Evolutionary conservation across 2,888 invertebrate species (phyloP).

Genomic region (Catonia carolina): DNA sequence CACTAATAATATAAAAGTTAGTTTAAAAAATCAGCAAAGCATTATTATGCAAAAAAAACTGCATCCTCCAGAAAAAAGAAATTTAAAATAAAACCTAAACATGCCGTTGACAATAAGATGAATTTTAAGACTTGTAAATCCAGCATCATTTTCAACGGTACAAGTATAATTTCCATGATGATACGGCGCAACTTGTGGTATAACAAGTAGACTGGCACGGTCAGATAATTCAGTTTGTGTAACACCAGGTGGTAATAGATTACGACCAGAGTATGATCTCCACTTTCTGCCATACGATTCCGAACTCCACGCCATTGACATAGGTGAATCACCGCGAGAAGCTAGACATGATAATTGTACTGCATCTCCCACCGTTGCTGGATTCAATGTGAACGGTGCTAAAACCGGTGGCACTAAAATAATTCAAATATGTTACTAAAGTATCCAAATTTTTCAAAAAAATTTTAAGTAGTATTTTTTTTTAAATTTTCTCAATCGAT

Average conservation of each 20-base stretch:
- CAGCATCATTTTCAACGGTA: constrained; percentile 63
- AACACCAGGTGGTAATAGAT: constrained; percentile 14
- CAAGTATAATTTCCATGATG: constrained; percentile 72
- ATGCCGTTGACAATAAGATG: constrained; percentile 68
- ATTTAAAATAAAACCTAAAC: constrained; percentile 30
- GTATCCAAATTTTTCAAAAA: background rate
- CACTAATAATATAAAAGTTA: background rate
- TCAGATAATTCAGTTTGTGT: constrained; percentile 8
- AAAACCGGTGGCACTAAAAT: constrained; percentile 39
- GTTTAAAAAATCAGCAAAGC: constrained; percentile 9
- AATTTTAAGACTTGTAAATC: constrained; percentile 57
- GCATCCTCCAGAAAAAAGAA: too few species aligned
- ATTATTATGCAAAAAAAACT: too few species aligned
- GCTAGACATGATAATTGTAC: constrained; percentile 39
- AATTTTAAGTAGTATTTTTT: too few species aligned
- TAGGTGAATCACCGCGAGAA: constrained; percentile 39
- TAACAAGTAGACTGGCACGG: constrained; percentile 31
- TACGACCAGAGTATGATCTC: background rate
- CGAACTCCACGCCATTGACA: constrained; percentile 37
- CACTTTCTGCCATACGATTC: constrained; percentile 18
- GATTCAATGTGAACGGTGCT: constrained; percentile 36
- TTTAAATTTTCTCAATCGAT: too few species aligned
- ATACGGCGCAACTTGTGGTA: constrained; percentile 26
- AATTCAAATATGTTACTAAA: constrained; percentile 5
- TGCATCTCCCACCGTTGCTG: constrained; percentile 35